phyloP scores from a whole-genome alignment of 2,888 invertebrate genomes.

The Drosophila nigricruria region DNA sequence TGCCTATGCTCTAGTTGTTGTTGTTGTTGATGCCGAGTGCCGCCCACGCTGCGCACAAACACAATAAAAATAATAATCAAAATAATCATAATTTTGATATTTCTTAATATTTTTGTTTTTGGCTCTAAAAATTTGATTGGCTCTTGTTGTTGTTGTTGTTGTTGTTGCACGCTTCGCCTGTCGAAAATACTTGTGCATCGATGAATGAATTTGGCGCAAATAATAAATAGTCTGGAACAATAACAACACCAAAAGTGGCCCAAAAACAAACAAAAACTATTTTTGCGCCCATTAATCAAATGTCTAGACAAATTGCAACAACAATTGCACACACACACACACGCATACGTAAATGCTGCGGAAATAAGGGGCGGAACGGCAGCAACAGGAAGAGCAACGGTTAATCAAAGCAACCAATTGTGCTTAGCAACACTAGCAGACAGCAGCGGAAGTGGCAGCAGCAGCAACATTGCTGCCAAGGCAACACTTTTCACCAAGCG shows the following conservation, averaged over 20 bases:
- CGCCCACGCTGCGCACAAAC: constrained; percentile 31
- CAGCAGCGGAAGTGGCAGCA: constrained; percentile 24
- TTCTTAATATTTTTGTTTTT: neutral
- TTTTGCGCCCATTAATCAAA: constrained; percentile 62
- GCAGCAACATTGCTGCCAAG: constrained; percentile 24
- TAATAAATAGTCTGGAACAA: constrained; percentile 49
- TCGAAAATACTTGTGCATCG: constrained; percentile 43
- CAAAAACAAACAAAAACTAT: constrained; percentile 15
- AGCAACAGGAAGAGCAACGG: constrained; percentile 53
- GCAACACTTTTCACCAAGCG: neutral
- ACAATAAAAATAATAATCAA: constrained; percentile 2
- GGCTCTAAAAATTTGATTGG: constrained; percentile 4
- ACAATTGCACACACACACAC: constrained; percentile 28
- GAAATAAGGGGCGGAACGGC: constrained; percentile 58
- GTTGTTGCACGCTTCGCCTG: constrained; percentile 26
- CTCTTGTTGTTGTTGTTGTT: constrained; percentile 13
- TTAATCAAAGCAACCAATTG: constrained; percentile 33
- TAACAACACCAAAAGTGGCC: neutral
- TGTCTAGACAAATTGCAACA: constrained; percentile 71
- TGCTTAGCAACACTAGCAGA: constrained; percentile 19
- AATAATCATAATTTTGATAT: neutral
- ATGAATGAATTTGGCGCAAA: constrained; percentile 57
- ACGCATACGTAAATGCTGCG: constrained; percentile 33
- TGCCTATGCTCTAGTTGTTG: constrained; percentile 14
- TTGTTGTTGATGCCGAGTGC: constrained; percentile 22